These are phyloP conservation scores for Dasyprocta punctata DNA, from an alignment of 2,113 vertebrate genomes.

Conservation along the genomic window DNA sequence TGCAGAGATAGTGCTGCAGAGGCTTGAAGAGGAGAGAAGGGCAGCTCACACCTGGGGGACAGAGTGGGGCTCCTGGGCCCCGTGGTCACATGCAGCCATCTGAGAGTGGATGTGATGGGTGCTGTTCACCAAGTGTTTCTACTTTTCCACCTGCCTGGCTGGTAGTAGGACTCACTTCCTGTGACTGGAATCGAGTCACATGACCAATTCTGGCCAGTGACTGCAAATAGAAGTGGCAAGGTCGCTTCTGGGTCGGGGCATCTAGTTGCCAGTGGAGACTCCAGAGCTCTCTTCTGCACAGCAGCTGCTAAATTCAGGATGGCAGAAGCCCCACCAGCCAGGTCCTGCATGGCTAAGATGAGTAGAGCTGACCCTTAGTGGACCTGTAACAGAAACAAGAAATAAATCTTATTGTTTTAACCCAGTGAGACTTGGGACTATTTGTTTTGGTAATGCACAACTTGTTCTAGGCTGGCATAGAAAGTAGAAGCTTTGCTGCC, in stretches of 20 bases:
- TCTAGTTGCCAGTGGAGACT: neutral
- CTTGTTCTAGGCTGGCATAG: neutral
- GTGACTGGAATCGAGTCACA: neutral
- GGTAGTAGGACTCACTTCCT: neutral
- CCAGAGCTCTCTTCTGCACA: neutral
- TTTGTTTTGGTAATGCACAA: neutral
- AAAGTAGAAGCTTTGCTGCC: neutral
- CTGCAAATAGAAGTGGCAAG: neutral
- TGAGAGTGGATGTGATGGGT: neutral
- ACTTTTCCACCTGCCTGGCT: neutral
- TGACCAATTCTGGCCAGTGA: neutral
- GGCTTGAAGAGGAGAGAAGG: neutral
- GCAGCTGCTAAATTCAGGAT: neutral
- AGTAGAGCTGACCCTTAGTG: neutral
- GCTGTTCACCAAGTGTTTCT: neutral
- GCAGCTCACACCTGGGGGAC: neutral
- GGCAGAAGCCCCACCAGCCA: neutral
- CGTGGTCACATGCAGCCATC: accelerated
- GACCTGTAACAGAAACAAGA: neutral
- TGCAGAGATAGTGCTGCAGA: neutral
- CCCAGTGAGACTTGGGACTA: neutral
- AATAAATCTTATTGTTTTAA: neutral
- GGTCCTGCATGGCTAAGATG: neutral
- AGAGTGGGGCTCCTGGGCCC: neutral
- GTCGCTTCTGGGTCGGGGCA: neutral